Evolutionary conservation across 2,113 vertebrate genomes (phyloP), one percentile per base, ranked within the genome.

Genomic region (Rhinoptilus africanus): DNA sequence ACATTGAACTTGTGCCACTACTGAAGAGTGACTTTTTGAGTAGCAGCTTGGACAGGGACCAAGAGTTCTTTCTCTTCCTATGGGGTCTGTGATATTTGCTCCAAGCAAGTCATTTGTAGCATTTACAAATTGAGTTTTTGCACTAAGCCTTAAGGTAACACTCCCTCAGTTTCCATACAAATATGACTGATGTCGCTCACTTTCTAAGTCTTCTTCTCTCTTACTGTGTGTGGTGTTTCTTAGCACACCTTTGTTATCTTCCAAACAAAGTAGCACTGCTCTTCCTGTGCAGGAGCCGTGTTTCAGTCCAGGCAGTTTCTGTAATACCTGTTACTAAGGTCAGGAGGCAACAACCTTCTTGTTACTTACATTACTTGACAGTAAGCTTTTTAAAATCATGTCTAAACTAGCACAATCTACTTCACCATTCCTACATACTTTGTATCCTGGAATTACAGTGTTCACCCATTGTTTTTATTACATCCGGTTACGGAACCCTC

Each of bases 401-500:
- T 68, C 56, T 54, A 35, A 81, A 63, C 11, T 14, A 92, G 48
- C 19, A 14, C 50, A 71, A 48, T 28, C 45, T 68, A 32, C 12
- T 88, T 78, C 54, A 68, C 5, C 22, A 8, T 43, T 73, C 35
- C 45, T 51, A 50, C 16, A 17, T 39, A 20, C 69, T 39, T 76
- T 66, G 5, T 62, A 83, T 24, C 35, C 57, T 73, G 13, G 14
- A 92, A 74, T 87, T 77, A 56, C 34, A 32, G 15, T 43, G 26
- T 56, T 91, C 35, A 77, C n/a, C 20, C 35, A 43, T 4, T 54
- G 22, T 22, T 89, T 69, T 32, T 39, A 69, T 23, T 77, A n/a
- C 1, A 0, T 21, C 50, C 43, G 4, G 21, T 62, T 81, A 59
- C 0, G 0, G 51, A 88, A 63, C 3, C 7, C 2, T 8, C 12